These are phyloP conservation scores for Candoia aspera DNA, from an alignment of 2,113 vertebrate species.

Conservation along the genomic window DNA sequence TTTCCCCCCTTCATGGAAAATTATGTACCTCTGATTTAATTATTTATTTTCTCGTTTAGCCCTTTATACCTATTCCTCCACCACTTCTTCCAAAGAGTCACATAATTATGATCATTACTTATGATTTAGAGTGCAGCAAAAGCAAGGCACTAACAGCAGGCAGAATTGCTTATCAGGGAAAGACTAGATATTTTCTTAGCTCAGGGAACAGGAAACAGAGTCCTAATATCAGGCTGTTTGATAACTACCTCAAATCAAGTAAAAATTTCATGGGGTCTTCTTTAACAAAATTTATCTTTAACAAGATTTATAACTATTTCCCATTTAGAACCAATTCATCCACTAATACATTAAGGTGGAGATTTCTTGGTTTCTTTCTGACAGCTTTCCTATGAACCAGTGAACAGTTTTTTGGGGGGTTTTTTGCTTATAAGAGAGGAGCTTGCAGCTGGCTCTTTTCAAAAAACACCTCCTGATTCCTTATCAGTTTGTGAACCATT, in stretches of 20 bases:
- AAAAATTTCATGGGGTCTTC: neutral
- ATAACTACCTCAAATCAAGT: neutral
- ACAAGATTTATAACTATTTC: neutral
- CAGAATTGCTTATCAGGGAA: neutral
- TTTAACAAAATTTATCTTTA: neutral
- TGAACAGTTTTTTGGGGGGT: neutral
- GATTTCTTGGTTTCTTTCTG: neutral
- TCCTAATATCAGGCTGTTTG: neutral
- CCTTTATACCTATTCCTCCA: neutral
- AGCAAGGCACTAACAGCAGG: neutral
- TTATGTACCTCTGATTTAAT: neutral
- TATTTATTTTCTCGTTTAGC: neutral
- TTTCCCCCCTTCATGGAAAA: neutral
- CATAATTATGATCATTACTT: neutral
- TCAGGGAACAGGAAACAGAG: neutral
- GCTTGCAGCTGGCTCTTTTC: neutral
- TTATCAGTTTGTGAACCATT: neutral
- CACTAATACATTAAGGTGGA: neutral
- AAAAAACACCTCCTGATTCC: neutral
- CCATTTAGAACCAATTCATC: neutral
- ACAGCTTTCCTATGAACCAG: neutral
- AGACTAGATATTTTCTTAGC: neutral
- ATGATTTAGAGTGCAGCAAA: neutral
- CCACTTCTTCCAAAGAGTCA: neutral
- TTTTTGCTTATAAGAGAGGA: neutral